Base-by-base conservation (phyloP, 2,113 vertebrate genomes). In the Cettia cetti region DNA sequence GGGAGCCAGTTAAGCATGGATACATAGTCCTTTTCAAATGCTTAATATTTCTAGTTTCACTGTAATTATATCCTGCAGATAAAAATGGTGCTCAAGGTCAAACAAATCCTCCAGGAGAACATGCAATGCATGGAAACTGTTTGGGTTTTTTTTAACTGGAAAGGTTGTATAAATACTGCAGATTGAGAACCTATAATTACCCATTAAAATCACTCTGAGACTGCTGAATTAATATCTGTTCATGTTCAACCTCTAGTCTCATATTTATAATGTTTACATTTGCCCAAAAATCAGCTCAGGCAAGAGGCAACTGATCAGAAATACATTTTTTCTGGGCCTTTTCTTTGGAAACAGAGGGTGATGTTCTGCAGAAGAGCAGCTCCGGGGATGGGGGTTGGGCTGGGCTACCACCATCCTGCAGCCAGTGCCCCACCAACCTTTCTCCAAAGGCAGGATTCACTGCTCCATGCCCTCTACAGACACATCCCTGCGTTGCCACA, bases 61-160 rank as follows among this genome's bases (percentile, higher is more conserved):
- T 83, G 64, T 94, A 82, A 94, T 92, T 92, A 88, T 31, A 94
- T 88, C 89, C 91, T 82, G 79, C 89, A 95, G 81, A 94, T 74
- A 94, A 96, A 96, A 95, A 94, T 64, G 92, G 83, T 94, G 92
- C 77, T 94, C 64, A 92, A 94, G 90, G 93, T 94, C 92, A 93
- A 94, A 82, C 65, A 96, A 95, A 93, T 89, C 85, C 80, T 96
- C 76, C 56, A 93, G 87, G 76, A 95, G 76, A 96, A 78, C 42
- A 90, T 31, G 50, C 28, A 81, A 82, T 60, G 47, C 69, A 69
- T 68, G 92, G 92, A 96, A 96, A 96, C 56, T 80, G 19, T 18
- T 59, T 19, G 42, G 2, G 2, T 19, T 52, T 83, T 68, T 91
- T 94, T 82, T 33, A 81, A 90, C 65, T 96, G 65, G 76, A 94